Evolutionary conservation across 1,140 invertebrate genomes (phyloP), one percentile per base, ranked within the genome.

Genomic region (Aphelinus atriplicis): DNA sequence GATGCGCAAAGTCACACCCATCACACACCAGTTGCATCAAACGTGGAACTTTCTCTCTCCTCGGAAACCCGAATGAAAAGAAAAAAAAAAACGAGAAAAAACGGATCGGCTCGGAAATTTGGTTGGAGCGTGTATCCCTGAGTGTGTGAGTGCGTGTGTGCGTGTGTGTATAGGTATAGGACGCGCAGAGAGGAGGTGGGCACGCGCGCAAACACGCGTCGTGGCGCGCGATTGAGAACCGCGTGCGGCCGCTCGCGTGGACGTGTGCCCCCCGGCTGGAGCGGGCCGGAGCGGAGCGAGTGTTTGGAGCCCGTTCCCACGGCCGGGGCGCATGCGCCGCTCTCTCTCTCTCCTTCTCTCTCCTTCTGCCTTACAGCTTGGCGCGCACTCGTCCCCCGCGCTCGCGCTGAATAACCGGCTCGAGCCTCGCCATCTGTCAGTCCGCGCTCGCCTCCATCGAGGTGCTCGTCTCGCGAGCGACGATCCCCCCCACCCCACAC

Each of bases 221-320:
- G 68, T 43, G 57, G 68, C 57, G 9, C 26, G 43, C 57, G 58
- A 46, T 48, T 60, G 68, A 61, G 68, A 71, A 71, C 55, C 56
- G 47, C 62, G 48, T n/a, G 48, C 64, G 57, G 56, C 46, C 48
- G 57, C 67, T 53, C 68, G 68, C 68, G 68, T 69, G 66, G 55
- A 69, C 66, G 43, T 45, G 4, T 26, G 26, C 26, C 26, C 26
- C 26, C 26, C 26, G 26, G 76, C 75, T 65, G 67, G 69, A 75
- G 72, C 60, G 73, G 75, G 78, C 75, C 45, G 56, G 60, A 7
- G 48, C 69, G 51, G 51, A 67, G 65, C 10, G 47, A 46, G 62
- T 81, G 79, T 71, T 57, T 73, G 56, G 64, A 51, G 83, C 81
- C 84, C 84, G 84, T 88, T 88, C 86, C 85, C 85, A 88, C 86